Conservation (phyloP, 2,113 vertebrate genomes). For the Morone chrysops region DNA sequence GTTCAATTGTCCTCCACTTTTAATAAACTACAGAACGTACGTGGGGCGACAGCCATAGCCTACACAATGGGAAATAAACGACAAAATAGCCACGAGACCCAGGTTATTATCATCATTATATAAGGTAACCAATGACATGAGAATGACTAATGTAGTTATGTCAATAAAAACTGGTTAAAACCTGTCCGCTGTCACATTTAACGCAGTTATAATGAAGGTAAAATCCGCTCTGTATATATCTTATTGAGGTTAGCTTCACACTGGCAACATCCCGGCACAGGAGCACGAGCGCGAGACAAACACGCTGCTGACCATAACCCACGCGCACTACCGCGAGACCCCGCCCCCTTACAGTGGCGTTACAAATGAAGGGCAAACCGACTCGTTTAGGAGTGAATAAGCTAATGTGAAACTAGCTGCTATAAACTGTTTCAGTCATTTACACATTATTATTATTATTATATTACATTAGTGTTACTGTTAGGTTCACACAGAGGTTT, state of each 20-base stretch:
- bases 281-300: constrained; percentile 14
- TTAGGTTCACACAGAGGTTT: not conserved
- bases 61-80: not conserved
- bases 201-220: not conserved
- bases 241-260: not conserved
- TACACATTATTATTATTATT: not conserved
- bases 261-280: constrained; percentile 11
- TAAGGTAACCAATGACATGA: not conserved
- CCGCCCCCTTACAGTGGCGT: constrained; percentile 21
- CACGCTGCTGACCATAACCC: not conserved
- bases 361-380: not conserved
- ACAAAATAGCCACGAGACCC: too few species aligned
- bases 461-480: not conserved
- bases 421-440: not conserved
- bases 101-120: too few species aligned
- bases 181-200: not conserved
- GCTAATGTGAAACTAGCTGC: too few species aligned
- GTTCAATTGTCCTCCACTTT: too few species aligned
- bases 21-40: not conserved
- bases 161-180: not conserved
- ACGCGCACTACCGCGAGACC: constrained; percentile 22
- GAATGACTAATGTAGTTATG: not conserved
- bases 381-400: too few species aligned
- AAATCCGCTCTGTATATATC: not conserved
- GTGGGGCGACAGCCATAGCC: too few species aligned